A percentile compares a stretch with the other conserved stretches of the same genome.
These are phyloP conservation scores for Syrista parreyssii DNA, from an alignment of 2,888 invertebrate species.

Conservation along the genomic window DNA sequence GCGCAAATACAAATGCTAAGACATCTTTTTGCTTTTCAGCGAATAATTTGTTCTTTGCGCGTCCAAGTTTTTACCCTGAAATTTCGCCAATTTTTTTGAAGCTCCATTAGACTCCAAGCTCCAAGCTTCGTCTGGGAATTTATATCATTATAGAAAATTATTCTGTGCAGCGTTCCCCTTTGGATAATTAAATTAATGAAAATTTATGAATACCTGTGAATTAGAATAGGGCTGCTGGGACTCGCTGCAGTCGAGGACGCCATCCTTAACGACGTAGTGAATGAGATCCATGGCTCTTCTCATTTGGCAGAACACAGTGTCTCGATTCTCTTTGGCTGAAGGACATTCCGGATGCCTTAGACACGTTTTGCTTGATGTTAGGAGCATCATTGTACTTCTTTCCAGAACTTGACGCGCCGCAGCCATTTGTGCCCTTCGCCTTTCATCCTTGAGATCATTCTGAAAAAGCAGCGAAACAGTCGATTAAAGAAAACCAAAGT, in stretches of 20 bases:
- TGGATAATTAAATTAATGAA: no score
- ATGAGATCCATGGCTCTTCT: constrained; percentile 96
- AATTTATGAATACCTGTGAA: constrained; percentile 55
- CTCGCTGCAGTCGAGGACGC: constrained; percentile 77
- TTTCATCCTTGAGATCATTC: constrained; percentile 92
- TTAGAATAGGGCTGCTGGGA: constrained; percentile 62
- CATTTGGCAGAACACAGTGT: constrained; percentile 99
- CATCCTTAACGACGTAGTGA: constrained; percentile 97
- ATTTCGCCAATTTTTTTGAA: no score
- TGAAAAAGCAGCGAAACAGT: constrained; percentile 54
- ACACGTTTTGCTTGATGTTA: constrained; percentile 97
- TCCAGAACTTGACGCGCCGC: constrained; percentile 95
- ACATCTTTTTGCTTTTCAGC: no score
- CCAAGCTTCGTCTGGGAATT: no score
- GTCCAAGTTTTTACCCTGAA: no score
- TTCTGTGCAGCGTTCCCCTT: no score
- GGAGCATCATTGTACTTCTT: constrained; percentile 94
- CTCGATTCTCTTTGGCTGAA: constrained; percentile 93
- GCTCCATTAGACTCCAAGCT: no score
- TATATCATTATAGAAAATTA: no score
- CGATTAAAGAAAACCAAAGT: not conserved
- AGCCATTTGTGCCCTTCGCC: constrained; percentile 94
- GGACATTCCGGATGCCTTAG: constrained; percentile 94
- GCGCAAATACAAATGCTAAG: no score
- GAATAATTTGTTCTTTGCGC: no score